A percentile compares a stretch with the other conserved stretches of the same genome.
Evolutionary conservation across 2,113 vertebrate species (phyloP).

Genomic region (Petaurus breviceps): DNA sequence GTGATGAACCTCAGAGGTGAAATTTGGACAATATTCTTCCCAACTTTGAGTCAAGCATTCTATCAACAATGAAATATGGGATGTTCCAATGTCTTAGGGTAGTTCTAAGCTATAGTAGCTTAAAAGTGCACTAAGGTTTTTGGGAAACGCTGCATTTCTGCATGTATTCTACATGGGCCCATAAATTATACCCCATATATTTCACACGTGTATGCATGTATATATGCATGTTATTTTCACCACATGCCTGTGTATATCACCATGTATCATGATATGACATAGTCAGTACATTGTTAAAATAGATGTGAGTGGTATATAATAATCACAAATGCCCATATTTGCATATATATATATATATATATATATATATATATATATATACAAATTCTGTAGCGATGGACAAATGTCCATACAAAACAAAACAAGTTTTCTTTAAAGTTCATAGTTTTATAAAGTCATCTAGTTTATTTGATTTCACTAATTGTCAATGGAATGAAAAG

Average conservation of each 20-base stretch:
- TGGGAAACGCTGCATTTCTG: too few species aligned
- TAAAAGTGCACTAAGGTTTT: too few species aligned
- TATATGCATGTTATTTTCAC: too few species aligned
- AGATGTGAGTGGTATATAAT: neutral
- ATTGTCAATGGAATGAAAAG: neutral
- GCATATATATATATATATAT: too few species aligned
- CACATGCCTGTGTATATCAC: neutral
- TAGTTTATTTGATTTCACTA: neutral
- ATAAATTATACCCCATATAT: too few species aligned
- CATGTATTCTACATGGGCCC: too few species aligned
- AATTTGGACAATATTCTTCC: neutral
- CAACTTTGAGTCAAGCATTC: neutral
- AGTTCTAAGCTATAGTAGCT: too few species aligned
- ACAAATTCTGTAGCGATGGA: neutral
- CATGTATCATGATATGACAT: neutral
- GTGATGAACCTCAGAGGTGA: too few species aligned
- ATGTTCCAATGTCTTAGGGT: too few species aligned
- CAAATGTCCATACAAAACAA: neutral
- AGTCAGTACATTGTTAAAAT: neutral
- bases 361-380: too few species aligned
- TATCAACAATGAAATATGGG: neutral
- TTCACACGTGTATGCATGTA: too few species aligned
- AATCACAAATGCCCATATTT: neutral
- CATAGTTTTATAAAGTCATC: neutral
- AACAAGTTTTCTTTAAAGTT: neutral